Percentiles rank a stretch among this genome's conserved stretches.
These are phyloP conservation scores for Chrysemys picta DNA, from an alignment of 2,113 vertebrate genomes.

Conservation along the genomic window DNA sequence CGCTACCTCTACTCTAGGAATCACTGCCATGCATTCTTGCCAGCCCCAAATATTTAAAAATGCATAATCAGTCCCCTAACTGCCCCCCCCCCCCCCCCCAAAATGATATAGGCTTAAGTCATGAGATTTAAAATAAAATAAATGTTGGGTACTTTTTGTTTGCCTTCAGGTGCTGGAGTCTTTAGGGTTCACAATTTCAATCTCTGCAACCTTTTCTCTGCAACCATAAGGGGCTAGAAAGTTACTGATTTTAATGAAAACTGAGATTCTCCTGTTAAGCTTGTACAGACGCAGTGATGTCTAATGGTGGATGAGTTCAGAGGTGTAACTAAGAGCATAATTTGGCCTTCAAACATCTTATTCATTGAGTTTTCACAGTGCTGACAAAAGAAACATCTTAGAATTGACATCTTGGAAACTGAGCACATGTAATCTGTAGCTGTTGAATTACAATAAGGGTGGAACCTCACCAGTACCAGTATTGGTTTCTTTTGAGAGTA, in stretches of 20 bases:
- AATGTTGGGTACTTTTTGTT: neutral
- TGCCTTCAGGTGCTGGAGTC: neutral
- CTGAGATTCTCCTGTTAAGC: neutral
- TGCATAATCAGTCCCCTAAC: neutral
- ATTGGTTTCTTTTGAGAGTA: neutral
- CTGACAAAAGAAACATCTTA: neutral
- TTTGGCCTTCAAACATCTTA: neutral
- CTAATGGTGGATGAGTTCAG: neutral
- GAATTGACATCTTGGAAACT: neutral
- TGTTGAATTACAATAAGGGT: neutral
- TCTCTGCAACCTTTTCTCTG: neutral
- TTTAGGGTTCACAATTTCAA: neutral
- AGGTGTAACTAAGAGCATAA: neutral
- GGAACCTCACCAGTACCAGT: neutral
- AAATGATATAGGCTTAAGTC: neutral
- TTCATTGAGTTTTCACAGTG: neutral
- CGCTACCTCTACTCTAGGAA: neutral
- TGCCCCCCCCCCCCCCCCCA: neutral
- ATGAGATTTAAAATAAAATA: neutral
- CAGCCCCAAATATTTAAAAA: neutral
- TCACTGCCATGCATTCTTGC: neutral
- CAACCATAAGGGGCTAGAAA: neutral
- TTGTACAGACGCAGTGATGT: neutral
- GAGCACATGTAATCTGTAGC: neutral
- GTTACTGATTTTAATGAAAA: neutral